Evolutionary conservation across 2,888 invertebrate genomes (phyloP), one percentile per base, ranked within the genome.

Genomic region (Ochropleura leucogaster): DNA sequence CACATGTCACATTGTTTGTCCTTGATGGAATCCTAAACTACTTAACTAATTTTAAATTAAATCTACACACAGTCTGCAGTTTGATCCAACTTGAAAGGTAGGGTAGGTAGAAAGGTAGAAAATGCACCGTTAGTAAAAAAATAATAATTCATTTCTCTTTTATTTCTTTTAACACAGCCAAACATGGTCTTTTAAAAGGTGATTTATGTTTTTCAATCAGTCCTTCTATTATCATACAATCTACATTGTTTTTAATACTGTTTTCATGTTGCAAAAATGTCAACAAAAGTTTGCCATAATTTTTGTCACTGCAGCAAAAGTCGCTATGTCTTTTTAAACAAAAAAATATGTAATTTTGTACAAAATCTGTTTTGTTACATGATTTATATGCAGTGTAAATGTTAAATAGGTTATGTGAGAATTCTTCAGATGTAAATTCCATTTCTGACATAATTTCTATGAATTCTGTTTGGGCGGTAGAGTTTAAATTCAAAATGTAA

Each of bases 141-240:
- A 64, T 68, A 46, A 46, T 42, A 71, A 20, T 69, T 62, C 71
- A 73, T 64, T 72, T 64, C 74, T 79, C 71, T 53, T 82, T 74
- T 67, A 93, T 83, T 77, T 92, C 91, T 64, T 90, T 91, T 0
- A 94, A 83, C 40, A 93, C 55, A 60, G 85, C 88, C 16, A 87
- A 14, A 87, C 96, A 96, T 0, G 93, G 92, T 65, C 90, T 93
- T 79, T 90, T 93, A 68, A 95, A 95, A 0, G 92, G 89, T 0
- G 95, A 93, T 10, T 80, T 88, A 66, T 95, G 95, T 0, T 66
- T 71, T 42, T 93, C 91, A 7, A 95, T 67, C 7, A 93, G 74
- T 40, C 87, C 88, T 74, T 90, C 88, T 6, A 94, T n/a, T 0
- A 59, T n/a, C 7, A 73, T 57, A 69, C 89, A 79, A 3, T 77